phyloP scores from a whole-genome alignment of 2,113 vertebrate genomes.

The Ondatra zibethicus region DNA sequence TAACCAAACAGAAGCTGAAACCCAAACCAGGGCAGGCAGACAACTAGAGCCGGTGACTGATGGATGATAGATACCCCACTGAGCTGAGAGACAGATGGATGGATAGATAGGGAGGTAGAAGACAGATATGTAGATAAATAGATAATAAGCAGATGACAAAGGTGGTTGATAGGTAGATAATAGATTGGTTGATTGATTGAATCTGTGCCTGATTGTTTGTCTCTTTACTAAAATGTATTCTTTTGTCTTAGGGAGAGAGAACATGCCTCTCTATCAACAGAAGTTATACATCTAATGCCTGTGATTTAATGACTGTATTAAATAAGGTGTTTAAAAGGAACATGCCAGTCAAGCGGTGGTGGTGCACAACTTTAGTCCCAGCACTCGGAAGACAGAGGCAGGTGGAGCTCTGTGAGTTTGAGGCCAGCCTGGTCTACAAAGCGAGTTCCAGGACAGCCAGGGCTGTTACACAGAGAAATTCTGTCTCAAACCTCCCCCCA shows the following conservation, averaged over 20 bases:
- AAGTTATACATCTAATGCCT: not conserved
- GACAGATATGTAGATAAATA: not conserved
- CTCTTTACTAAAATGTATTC: not conserved
- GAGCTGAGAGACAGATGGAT: not conserved
- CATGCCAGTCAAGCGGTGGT: not conserved
- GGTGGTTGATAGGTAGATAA: not conserved
- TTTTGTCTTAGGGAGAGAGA: not conserved
- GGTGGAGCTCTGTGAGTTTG: not conserved
- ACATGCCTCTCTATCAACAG: rapidly evolving
- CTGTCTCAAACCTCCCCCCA: not conserved
- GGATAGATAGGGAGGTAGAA: not conserved
- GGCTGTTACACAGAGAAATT: not conserved
- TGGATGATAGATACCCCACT: not conserved
- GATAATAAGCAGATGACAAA: not conserved
- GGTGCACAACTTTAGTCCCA: not conserved
- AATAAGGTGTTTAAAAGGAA: not conserved
- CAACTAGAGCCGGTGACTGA: not conserved
- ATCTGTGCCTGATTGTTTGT: not conserved
- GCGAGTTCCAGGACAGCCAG: not conserved
- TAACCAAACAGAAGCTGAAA: not conserved
- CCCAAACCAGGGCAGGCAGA: not conserved
- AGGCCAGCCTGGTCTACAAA: not conserved
- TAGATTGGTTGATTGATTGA: not conserved
- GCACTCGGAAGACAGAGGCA: not conserved
- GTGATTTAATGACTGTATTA: not conserved